phyloP scores from a whole-genome alignment of 2,113 vertebrate species.

The Shinisaurus crocodilurus region DNA sequence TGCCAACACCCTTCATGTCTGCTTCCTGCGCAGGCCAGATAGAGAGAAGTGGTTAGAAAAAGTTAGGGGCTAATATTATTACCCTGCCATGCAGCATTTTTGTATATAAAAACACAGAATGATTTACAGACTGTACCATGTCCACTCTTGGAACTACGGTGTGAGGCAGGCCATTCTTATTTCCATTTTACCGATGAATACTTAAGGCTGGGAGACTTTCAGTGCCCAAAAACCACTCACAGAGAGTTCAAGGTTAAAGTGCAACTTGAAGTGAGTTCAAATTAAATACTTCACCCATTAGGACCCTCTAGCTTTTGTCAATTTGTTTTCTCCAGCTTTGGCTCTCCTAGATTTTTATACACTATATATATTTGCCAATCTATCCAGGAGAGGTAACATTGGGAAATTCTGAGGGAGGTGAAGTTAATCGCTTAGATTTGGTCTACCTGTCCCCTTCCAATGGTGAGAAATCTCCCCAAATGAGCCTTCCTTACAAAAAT shows the following conservation, averaged over 20 bases:
- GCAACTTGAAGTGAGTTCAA: neutral
- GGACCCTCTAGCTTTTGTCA: no score
- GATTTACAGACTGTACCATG: no score
- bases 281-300: neutral
- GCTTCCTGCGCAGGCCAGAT: no score
- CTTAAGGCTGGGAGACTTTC: neutral
- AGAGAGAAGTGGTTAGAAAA: no score
- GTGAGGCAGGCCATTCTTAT: neutral
- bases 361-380: neutral
- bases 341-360: neutral
- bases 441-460: no score
- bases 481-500: neutral
- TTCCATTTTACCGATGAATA: neutral
- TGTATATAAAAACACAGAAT: neutral
- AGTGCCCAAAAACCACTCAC: neutral
- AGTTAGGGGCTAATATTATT: neutral
- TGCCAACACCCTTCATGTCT: no score
- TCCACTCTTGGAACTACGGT: neutral
- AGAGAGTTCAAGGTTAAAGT: neutral
- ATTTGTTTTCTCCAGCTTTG: no score
- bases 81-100: neutral
- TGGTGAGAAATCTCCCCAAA: neutral
- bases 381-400: neutral
- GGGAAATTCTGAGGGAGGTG: neutral
- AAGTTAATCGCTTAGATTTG: neutral